Percentiles rank a stretch among this genome's conserved stretches.
phyloP scores from a whole-genome alignment of 30 jellyfish, hydroid and myxozoan species.

The Nemopilema nomurai region DNA sequence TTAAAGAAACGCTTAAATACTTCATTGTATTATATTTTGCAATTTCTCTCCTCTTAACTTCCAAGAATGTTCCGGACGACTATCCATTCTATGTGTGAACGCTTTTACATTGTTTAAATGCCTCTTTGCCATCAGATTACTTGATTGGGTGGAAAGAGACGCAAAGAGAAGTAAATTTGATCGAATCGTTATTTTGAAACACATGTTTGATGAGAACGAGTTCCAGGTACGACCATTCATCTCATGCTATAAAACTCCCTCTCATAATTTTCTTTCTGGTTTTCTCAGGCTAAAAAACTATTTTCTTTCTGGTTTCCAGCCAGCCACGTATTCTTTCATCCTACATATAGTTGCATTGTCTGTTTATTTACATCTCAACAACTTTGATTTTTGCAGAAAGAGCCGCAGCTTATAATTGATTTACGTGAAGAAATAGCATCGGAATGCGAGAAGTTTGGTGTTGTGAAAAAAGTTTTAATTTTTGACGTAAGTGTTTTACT shows the following conservation, averaged over 20 bases:
- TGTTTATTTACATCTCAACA: background rate
- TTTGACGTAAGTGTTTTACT: conserved; percentile 97
- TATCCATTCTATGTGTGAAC: too few relatives aligned
- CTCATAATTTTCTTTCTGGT: conserved; percentile 1
- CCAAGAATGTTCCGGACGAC: too few relatives aligned
- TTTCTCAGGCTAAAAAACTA: background rate
- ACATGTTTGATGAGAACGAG: conserved; percentile 79
- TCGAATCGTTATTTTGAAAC: conserved; percentile 78
- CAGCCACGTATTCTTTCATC: too few relatives aligned
- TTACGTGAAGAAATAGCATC: conserved; percentile 75
- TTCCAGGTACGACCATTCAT: conserved; percentile 64
- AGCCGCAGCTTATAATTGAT: conserved; percentile 84
- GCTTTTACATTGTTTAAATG: background rate
- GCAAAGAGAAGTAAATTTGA: conserved; percentile 81
- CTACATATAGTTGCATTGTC: too few relatives aligned
- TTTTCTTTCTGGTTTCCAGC: background rate
- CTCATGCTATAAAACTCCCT: background rate
- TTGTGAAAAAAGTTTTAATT: conserved; percentile 73
- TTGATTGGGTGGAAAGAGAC: conserved; percentile 98
- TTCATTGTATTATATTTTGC: too few relatives aligned
- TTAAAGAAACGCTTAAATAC: too few relatives aligned
- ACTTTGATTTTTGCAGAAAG: conserved; percentile 46
- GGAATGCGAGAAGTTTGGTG: conserved; percentile 96
- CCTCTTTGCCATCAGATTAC: conserved; percentile 52
- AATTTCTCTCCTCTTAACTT: too few relatives aligned